Evolutionary conservation across 2,888 invertebrate species (phyloP).

Genomic region (Tortrix viridana): DNA sequence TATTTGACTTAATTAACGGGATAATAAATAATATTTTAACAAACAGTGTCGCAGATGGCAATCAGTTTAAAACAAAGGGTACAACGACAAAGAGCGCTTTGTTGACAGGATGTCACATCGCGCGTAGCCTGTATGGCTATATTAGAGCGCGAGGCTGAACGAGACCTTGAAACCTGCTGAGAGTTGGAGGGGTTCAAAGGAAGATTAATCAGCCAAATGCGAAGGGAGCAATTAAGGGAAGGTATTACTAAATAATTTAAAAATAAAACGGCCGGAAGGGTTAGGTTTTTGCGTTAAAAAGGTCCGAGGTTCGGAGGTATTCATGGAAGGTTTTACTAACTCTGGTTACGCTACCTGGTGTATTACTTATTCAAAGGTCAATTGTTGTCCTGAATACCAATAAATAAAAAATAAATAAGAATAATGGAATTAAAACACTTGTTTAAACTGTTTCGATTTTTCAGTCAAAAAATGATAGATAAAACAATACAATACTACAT

Average conservation of each 20-base stretch:
- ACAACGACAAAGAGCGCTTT: constrained; percentile 26
- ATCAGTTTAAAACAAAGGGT: constrained; percentile 33
- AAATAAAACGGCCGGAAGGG: constrained; percentile 31
- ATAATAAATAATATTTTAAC: constrained; percentile 26
- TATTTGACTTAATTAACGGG: constrained; percentile 16
- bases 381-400: too few species aligned
- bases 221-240: constrained; percentile 24
- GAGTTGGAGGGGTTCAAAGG: constrained; percentile 22
- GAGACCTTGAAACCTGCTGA: constrained; percentile 10
- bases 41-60: constrained; percentile 27
- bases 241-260: constrained; percentile 18
- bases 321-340: constrained; percentile 18
- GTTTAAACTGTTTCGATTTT: neutral
- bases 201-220: constrained; percentile 17
- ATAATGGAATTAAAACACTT: constrained; percentile 17
- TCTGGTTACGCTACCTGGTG: neutral
- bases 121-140: constrained; percentile 3
- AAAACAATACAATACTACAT: neutral
- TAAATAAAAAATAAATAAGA: too few species aligned
- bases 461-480: neutral
- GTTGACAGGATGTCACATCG: constrained; percentile 28
- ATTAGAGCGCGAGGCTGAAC: constrained; percentile 4
- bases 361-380: too few species aligned
- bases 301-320: constrained; percentile 1
- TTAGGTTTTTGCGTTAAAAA: constrained; percentile 5